phyloP scores from a whole-genome alignment of 2,113 vertebrate species.

The Anolis sagrei region DNA sequence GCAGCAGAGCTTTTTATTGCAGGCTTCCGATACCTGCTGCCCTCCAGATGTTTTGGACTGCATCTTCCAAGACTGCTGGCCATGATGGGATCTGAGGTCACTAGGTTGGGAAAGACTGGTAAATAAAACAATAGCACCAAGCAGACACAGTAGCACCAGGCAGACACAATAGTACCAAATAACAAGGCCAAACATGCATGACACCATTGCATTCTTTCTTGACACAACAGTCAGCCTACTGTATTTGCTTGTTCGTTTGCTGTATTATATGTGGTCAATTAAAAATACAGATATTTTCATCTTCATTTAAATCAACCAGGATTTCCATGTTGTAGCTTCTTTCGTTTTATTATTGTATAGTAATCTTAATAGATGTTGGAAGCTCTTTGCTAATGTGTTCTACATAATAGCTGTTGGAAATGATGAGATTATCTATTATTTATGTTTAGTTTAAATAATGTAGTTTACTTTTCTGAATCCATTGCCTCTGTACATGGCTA shows the following conservation, averaged over 20 bases:
- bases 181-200: background rate
- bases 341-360: background rate
- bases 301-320: background rate
- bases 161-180: background rate
- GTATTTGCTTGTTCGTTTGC: background rate
- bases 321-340: background rate
- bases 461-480: fast-evolving
- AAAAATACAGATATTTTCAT: background rate
- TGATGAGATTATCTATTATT: slow-evolving; percentile 43
- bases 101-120: background rate
- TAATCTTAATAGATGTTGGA: background rate
- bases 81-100: background rate
- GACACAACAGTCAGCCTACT: background rate
- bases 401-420: slow-evolving; percentile 2
- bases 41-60: background rate
- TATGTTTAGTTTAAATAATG: slow-evolving; percentile 58
- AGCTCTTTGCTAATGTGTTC: background rate
- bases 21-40: background rate
- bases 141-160: background rate
- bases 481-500: background rate
- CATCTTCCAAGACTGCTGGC: background rate
- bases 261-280: background rate
- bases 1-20: no score
- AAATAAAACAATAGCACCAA: background rate
- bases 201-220: background rate